Evolutionary conservation across 2,113 vertebrate species (phyloP).

Genomic region (Limanda limanda): DNA sequence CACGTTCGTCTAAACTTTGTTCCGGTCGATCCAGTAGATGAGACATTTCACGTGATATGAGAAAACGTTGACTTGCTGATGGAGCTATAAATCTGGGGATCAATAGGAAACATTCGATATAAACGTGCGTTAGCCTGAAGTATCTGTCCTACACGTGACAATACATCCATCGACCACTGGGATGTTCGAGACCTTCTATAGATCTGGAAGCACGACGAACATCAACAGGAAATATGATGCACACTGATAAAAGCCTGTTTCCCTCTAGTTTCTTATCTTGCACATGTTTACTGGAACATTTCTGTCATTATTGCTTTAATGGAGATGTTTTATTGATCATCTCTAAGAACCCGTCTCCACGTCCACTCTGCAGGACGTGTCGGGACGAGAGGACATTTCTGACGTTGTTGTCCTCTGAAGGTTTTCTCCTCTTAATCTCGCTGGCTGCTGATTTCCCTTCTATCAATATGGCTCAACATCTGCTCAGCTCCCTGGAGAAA

Average conservation of each 20-base stretch:
- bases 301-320: constrained; percentile 11
- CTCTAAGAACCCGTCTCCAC: not conserved
- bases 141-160: not conserved
- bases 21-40: no score
- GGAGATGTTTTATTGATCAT: constrained; percentile 13
- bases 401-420: constrained; percentile 4
- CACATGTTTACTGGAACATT: not conserved
- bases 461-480: constrained; percentile 20
- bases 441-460: constrained; percentile 41
- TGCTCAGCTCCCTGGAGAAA: constrained; percentile 42
- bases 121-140: not conserved
- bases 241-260: no score
- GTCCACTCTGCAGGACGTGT: not conserved
- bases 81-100: no score
- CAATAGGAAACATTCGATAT: no score
- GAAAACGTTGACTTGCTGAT: no score
- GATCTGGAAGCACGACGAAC: no score
- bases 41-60: no score
- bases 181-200: no score
- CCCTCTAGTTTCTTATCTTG: not conserved
- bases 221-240: no score
- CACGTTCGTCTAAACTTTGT: no score
- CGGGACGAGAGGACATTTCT: not conserved
- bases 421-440: constrained; percentile 2
- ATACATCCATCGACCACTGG: no score